Conservation (phyloP, 2,797 vertebrate genomes). For the Sylvilagus floridanus region DNA sequence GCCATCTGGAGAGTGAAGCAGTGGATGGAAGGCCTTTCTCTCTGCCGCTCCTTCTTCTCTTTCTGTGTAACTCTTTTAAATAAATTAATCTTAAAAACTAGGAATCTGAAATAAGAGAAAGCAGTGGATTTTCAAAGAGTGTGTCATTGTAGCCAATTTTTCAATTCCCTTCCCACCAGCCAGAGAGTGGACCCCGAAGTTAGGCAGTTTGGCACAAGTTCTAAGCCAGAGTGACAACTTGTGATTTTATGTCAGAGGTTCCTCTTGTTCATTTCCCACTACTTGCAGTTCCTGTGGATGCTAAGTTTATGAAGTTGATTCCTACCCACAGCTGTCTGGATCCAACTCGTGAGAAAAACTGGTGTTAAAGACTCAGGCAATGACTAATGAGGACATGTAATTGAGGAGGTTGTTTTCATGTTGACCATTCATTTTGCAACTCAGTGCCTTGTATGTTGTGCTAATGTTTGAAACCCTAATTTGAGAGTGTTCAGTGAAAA, state of each 20-base stretch:
- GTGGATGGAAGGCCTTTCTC: too few relatives aligned
- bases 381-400: not conserved
- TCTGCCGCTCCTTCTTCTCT: too few relatives aligned
- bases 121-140: not conserved
- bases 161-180: not conserved
- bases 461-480: not conserved
- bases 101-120: not conserved
- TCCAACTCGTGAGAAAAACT: constrained; percentile 26
- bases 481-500: constrained; percentile 42
- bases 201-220: not conserved
- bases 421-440: constrained; percentile 12
- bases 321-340: not conserved
- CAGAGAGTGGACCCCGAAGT: not conserved
- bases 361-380: not conserved
- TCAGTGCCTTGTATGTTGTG: constrained; percentile 36
- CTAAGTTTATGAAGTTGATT: not conserved
- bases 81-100: not conserved
- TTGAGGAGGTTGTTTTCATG: not conserved
- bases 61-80: too few relatives aligned
- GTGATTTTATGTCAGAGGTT: not conserved
- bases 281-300: not conserved
- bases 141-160: not conserved
- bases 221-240: constrained; percentile 18
- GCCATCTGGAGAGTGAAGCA: too few relatives aligned
- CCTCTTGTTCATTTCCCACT: not conserved